These are phyloP conservation scores for Pelobates fuscus DNA, from an alignment of 2,113 vertebrate species.

Conservation along the genomic window DNA sequence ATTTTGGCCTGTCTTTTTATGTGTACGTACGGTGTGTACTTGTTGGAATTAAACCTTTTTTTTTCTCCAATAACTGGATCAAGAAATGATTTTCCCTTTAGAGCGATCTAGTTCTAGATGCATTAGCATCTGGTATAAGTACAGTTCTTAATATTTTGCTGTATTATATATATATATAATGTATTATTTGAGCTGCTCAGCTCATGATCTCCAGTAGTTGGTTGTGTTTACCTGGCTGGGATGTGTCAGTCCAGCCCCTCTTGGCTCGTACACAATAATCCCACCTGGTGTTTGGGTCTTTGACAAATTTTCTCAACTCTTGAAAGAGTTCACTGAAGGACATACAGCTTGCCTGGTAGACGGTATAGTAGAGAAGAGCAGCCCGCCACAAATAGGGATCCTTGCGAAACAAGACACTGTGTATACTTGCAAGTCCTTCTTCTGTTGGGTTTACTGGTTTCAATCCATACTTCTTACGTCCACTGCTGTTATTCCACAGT, in stretches of 20 bases:
- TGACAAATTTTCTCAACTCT: conserved; percentile 81
- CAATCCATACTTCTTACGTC: conserved; percentile 77
- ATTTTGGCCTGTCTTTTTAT: no score
- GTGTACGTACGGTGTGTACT: no score
- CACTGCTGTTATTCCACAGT: conserved; percentile 79
- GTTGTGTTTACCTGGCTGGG: conserved; percentile 82
- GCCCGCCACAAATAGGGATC: conserved; percentile 93
- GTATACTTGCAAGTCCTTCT: conserved; percentile 91
- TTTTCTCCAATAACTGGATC: no score
- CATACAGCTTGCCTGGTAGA: conserved; percentile 84
- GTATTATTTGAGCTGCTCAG: no score
- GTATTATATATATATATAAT: no score
- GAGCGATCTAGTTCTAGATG: no score
- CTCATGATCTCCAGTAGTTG: no score
- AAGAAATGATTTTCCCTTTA: no score
- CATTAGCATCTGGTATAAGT: no score
- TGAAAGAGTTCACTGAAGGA: conserved; percentile 87
- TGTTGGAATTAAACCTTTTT: no score
- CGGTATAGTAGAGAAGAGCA: conserved; percentile 91
- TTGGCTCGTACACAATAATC: conserved; percentile 94
- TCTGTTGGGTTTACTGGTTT: conserved; percentile 91
- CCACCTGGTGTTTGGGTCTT: conserved; percentile 88
- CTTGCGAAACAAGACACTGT: conserved; percentile 88
- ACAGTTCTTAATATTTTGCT: no score
- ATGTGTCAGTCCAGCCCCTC: conserved; percentile 88